Base-by-base conservation (phyloP, 2,888 invertebrate species). In the Dynastes grantii region DNA sequence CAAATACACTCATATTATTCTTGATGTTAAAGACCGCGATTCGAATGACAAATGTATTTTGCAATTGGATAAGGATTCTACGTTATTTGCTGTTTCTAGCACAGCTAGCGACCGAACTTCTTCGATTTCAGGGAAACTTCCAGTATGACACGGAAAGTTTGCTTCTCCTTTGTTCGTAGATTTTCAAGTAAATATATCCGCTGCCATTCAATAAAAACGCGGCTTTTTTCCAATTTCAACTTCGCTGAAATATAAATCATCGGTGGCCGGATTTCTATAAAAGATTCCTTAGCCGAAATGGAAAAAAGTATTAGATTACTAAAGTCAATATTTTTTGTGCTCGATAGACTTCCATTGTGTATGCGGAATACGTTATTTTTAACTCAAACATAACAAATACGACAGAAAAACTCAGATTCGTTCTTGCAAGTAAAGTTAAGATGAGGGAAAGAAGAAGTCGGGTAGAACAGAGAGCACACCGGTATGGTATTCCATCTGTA, bases 161-260 rank as follows among this genome's bases (percentile, higher is more conserved):
- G 22, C 73, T 16, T 22, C 73, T 58, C 58, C 58, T 73, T 73
- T 73, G 73, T 73, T 73, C 73, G 73, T 40, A 40, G 73, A 73
- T 73, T 73, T 73, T 58, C 73, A 53, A 73, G 73, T 73, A 73
- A 73, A 73, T 73, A 73, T 73, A 73, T 73, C 73, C 73, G 73
- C 58, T 45, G 22, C 58, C 73, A 73, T 73, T 73, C 73, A 73
- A 73, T 73, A 73, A 73, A 73, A 73, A 58, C 49, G 68, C 58
- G 45, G 45, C 58, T 73, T 73, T 70, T 71, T 73, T 73, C 73
- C 73, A 58, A 73, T 73, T 73, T 73, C 73, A 73, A 73, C 73
- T 73, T 40, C 37, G 16, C 73, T 58, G 37, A 73, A 73, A 73
- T 73, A 73, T 73, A 73, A 73, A 73, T 73, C 73, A 73, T 73